Evolutionary conservation across 1,140 invertebrate genomes (phyloP), one percentile per base, ranked within the genome.

Genomic region (Camponotus floridanus): DNA sequence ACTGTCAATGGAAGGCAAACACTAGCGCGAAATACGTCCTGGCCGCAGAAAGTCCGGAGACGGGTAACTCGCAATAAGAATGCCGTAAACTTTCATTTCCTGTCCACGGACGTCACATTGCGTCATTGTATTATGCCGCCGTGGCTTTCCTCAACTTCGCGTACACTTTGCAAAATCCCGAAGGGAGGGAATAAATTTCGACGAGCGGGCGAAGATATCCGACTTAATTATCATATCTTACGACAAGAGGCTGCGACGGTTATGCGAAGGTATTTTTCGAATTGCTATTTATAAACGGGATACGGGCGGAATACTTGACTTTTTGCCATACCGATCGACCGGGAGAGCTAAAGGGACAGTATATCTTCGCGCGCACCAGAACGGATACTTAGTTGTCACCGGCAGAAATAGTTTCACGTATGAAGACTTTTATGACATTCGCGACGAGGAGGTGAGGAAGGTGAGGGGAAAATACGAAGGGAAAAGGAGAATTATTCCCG

Each of bases 331-430:
- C 26, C 59, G 59, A 68, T 88, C 42, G 45, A 48, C 18, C 8
- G 57, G 13, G 51, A 74, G 68, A 85, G 59, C 64, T 76, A 76
- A 85, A 81, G 76, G 70, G 70, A 87, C 62, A 31, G 76, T 89
- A 85, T 67, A 90, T 90, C 88, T 87, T 88, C 64, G 48, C 26
- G 57, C 48, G 74, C 33, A 70, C 62, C 80, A 65, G 71, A 89
- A 90, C 76, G 88, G 80, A 89, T 87, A 90, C 80, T 86, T 36
- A 67, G 59, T 90, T 87, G 85, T 87, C 88, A 86, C 76, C 81
- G 62, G 89, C 81, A 90, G 86, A 90, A 90, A 90, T 90, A 90
- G 88, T 90, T 90, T 90, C 89, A 90, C 89, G 88, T 90, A 87
- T 76, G 13, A n/a, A 42, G 76, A 48, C 88, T 90, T 90, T 90